A percentile compares a stretch with the other conserved stretches of the same genome.
Conservation (phyloP, 2,888 invertebrate genomes). For the Cryptophagus acutangulus region DNA sequence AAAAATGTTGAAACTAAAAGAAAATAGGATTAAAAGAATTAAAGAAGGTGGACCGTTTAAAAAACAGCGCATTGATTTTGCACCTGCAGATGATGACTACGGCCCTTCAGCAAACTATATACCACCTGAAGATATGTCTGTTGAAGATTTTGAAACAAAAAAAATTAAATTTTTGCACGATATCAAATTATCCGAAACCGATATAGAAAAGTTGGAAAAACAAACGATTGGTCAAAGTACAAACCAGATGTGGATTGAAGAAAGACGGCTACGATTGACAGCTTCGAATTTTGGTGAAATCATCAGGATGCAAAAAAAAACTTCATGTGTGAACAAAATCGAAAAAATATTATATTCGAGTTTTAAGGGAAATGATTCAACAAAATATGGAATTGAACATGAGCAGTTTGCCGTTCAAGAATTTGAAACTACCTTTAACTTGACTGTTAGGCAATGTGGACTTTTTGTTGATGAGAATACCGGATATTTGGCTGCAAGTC, state of each 20-base stretch:
- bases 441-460: constrained; percentile 10
- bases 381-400: no score
- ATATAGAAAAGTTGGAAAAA: constrained; percentile 8
- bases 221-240: constrained; percentile 8
- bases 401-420: constrained; percentile 10
- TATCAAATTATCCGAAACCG: constrained; percentile 9
- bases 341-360: no score
- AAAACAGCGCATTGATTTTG: background rate
- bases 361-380: no score
- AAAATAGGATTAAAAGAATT: no score
- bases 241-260: constrained; percentile 6
- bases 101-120: no score
- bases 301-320: constrained; percentile 11
- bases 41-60: no score
- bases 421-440: constrained; percentile 8
- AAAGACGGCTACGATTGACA: constrained; percentile 7
- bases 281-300: no score
- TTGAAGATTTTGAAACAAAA: constrained; percentile 5
- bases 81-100: constrained; percentile 17
- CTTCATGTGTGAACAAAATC: no score
- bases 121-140: constrained; percentile 1
- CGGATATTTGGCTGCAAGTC: constrained; percentile 13
- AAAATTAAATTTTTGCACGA: constrained; percentile 5
- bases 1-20: no score
- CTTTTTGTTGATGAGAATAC: constrained; percentile 11